Percentiles rank a stretch among this genome's conserved stretches.
These are phyloP conservation scores for Platysternon megacephalum DNA, from an alignment of 2,113 vertebrate species.

Conservation along the genomic window DNA sequence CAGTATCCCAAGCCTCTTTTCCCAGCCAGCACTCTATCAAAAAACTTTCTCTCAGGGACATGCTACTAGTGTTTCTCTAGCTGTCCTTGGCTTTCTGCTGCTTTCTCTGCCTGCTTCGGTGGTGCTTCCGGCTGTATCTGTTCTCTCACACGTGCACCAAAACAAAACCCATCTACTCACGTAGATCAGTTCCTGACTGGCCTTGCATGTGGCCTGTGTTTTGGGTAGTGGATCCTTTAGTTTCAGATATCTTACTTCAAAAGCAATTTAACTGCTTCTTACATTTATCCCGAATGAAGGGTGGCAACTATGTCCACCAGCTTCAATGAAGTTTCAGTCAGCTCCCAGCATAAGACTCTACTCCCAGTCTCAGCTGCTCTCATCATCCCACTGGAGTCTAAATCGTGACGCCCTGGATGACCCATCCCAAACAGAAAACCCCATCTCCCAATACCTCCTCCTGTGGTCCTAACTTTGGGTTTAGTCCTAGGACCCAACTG, in stretches of 20 bases:
- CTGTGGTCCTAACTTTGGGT: too few relatives aligned
- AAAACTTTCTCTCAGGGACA: not conserved
- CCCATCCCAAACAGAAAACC: too few relatives aligned
- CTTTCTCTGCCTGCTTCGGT: not conserved
- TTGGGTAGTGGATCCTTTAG: not conserved
- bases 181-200: not conserved
- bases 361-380: too few relatives aligned
- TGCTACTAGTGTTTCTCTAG: not conserved
- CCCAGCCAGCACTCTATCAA: not conserved
- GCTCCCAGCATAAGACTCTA: too few relatives aligned
- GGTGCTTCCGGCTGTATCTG: not conserved
- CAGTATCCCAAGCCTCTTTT: rapidly evolving
- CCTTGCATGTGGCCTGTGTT: not conserved
- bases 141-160: not conserved
- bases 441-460: too few relatives aligned
- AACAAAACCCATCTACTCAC: not conserved
- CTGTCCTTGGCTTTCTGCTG: not conserved
- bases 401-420: too few relatives aligned
- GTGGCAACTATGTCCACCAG: not conserved
- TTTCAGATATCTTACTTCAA: not conserved
- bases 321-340: not conserved
- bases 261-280: not conserved
- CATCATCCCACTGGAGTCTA: too few relatives aligned
- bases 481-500: too few relatives aligned
- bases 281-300: not conserved